Evolutionary conservation across 2,113 vertebrate species (phyloP).

Genomic region (Condylura cristata): DNA sequence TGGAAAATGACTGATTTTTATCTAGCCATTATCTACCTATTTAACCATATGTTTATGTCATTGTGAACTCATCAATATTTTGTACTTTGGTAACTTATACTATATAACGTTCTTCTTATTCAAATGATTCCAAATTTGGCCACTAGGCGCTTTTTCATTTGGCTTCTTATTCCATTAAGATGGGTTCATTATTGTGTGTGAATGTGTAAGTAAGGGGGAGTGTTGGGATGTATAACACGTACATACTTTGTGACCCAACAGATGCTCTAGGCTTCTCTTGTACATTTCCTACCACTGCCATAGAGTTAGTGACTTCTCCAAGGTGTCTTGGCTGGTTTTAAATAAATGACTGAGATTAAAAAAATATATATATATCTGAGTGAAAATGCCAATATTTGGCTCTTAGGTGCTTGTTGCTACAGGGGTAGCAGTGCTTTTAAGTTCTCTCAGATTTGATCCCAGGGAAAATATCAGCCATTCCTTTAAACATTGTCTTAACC

Average conservation of each 20-base stretch:
- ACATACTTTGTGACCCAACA: neutral
- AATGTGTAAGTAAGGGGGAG: no score
- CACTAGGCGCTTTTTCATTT: neutral
- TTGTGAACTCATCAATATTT: neutral
- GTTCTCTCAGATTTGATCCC: neutral
- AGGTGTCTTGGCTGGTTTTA: neutral
- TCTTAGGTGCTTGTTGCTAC: neutral
- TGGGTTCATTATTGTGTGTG: no score
- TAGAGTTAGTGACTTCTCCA: neutral
- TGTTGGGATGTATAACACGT: neutral
- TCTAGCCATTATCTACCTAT: no score
- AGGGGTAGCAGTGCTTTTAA: neutral
- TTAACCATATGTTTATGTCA: neutral
- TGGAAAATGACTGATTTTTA: neutral
- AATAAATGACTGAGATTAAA: neutral
- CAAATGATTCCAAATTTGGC: neutral
- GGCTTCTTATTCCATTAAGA: neutral
- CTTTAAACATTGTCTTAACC: neutral
- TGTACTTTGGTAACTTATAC: neutral
- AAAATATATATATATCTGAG: no score
- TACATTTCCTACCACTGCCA: neutral
- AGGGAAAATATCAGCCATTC: neutral
- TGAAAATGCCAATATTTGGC: no score
- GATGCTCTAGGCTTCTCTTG: neutral
- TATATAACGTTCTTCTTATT: neutral